Conservation (phyloP, 2,113 vertebrate genomes). For the Nymphicus hollandicus region DNA sequence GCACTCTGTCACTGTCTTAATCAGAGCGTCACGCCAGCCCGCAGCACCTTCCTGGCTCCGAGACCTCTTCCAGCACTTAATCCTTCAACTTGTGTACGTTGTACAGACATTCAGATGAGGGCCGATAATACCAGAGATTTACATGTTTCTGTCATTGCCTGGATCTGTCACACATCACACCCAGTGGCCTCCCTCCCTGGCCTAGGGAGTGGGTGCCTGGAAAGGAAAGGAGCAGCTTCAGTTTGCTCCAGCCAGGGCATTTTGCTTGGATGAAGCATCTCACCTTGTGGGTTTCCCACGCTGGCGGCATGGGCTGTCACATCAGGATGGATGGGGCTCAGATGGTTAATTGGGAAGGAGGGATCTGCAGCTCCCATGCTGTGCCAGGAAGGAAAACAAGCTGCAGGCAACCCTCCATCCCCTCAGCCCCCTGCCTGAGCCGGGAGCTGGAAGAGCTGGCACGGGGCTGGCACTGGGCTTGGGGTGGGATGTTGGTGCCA, state of each 20-base stretch:
- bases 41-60: conserved; percentile 69
- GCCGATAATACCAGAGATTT: conserved; percentile 81
- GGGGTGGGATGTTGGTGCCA: fast-evolving
- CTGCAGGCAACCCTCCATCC: too few relatives aligned
- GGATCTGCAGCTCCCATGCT: neutral
- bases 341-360: fast-evolving
- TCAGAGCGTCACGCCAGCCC: conserved; percentile 82
- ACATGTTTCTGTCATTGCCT: conserved; percentile 60
- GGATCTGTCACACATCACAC: conserved; percentile 56
- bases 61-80: conserved; percentile 78
- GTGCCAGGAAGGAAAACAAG: fast-evolving
- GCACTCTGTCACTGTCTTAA: conserved; percentile 89
- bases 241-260: fast-evolving
- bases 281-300: neutral
- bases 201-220: fast-evolving
- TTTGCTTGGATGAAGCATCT: too few relatives aligned
- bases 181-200: neutral
- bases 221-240: neutral
- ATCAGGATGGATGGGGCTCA: neutral
- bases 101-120: conserved; percentile 80
- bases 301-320: neutral
- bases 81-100: conserved; percentile 61
- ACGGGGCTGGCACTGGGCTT: fast-evolving
- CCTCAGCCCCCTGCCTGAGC: neutral
- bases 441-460: neutral